phyloP scores from a whole-genome alignment of 1,140 invertebrate genomes.

The Araneus ventricosus region DNA sequence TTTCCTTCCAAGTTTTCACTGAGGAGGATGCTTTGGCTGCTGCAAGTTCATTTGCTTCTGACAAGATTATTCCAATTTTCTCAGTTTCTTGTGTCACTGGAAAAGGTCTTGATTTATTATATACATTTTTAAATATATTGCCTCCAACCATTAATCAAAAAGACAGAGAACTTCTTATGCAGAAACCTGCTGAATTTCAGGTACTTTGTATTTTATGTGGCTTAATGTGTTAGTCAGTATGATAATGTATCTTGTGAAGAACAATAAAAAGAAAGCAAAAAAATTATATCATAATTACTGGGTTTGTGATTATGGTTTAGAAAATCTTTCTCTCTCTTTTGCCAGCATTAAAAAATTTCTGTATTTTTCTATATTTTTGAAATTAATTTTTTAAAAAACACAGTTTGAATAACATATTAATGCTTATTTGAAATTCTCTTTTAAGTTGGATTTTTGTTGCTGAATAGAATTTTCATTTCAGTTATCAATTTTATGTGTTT shows the following conservation, averaged over 20 bases:
- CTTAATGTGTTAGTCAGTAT: not conserved
- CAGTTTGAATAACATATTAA: too few species aligned
- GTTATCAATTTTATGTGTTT: too few species aligned
- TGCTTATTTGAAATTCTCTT: too few species aligned
- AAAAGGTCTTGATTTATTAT: constrained; percentile 88
- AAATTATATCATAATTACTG: too few species aligned
- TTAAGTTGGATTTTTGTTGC: too few species aligned
- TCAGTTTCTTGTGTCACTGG: constrained; percentile 97
- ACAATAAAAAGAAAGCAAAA: too few species aligned
- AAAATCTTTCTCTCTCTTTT: too few species aligned
- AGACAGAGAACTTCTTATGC: constrained; percentile 87
- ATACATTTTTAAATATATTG: constrained; percentile 88
- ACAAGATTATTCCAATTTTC: constrained; percentile 92
- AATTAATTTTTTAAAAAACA: too few species aligned
- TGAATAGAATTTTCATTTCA: too few species aligned
- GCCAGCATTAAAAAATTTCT: too few species aligned
- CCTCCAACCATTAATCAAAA: constrained; percentile 86
- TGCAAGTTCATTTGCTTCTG: constrained; percentile 83
- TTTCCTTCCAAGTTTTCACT: constrained; percentile 85
- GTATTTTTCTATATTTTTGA: too few species aligned
- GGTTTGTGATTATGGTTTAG: not conserved
- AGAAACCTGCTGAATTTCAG: constrained; percentile 81
- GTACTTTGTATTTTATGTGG: constrained; percentile 76
- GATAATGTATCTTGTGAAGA: not conserved
- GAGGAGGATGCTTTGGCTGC: constrained; percentile 88